Evolutionary conservation across 1,140 invertebrate genomes (phyloP).

Genomic region (Gonioctena quinquepunctata): DNA sequence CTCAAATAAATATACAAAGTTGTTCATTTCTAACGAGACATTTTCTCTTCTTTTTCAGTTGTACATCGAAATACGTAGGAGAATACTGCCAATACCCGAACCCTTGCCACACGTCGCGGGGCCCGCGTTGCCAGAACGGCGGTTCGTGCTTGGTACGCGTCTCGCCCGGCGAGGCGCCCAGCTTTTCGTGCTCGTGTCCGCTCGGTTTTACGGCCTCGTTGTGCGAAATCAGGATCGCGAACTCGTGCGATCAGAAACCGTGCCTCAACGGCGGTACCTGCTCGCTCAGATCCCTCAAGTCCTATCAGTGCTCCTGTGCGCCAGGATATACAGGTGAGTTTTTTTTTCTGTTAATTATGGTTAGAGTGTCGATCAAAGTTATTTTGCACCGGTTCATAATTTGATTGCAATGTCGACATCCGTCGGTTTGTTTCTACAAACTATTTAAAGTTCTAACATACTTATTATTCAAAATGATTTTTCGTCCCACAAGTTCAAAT

Average conservation of each 20-base stretch:
- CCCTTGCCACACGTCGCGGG: slow-evolving; percentile 82
- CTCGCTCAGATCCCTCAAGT: slow-evolving; percentile 72
- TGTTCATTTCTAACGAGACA: background rate
- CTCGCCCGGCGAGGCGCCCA: slow-evolving; percentile 66
- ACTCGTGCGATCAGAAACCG: slow-evolving; percentile 87
- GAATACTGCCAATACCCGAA: slow-evolving; percentile 93
- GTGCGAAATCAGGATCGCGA: slow-evolving; percentile 88
- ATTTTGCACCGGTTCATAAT: too few species aligned
- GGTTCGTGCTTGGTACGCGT: slow-evolving; percentile 84
- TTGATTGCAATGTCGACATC: too few species aligned
- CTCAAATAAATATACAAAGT: background rate
- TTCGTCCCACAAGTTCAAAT: too few species aligned
- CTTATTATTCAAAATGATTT: too few species aligned
- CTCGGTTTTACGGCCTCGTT: slow-evolving; percentile 89
- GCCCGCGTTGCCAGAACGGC: slow-evolving; percentile 86
- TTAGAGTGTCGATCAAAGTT: too few species aligned
- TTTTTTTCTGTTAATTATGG: too few species aligned
- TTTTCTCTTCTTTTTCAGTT: slow-evolving; percentile 72
- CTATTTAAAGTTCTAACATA: too few species aligned
- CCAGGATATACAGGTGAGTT: slow-evolving; percentile 84
- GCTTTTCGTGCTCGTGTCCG: slow-evolving; percentile 85
- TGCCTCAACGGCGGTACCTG: slow-evolving; percentile 87
- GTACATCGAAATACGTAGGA: slow-evolving; percentile 86
- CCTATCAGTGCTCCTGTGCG: slow-evolving; percentile 82
- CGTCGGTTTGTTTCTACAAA: too few species aligned